phyloP scores from a whole-genome alignment of 2,113 vertebrate genomes.

The Xiphorhynchus elegans region DNA sequence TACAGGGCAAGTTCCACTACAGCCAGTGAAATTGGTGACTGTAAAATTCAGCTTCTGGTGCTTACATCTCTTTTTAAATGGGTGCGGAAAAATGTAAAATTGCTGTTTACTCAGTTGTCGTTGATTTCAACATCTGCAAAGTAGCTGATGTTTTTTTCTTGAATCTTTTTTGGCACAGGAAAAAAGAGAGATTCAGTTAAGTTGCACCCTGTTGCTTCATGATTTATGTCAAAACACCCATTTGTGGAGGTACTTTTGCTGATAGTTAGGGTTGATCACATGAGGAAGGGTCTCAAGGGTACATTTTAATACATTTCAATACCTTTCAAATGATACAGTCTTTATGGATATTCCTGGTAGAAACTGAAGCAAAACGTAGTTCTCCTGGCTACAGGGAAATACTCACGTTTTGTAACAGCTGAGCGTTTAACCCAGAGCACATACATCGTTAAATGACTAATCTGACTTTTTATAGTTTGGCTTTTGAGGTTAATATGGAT shows the following conservation, averaged over 20 bases:
- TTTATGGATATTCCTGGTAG: not conserved
- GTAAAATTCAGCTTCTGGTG: not conserved
- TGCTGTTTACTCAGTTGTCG: not conserved
- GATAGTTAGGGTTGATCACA: not conserved
- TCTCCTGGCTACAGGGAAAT: not conserved
- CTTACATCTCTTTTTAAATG: not conserved
- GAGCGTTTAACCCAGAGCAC: not conserved
- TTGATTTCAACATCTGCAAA: conserved; percentile 2
- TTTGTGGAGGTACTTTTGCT: not conserved
- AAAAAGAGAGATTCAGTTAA: not conserved
- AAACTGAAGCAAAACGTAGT: not conserved
- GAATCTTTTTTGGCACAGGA: not conserved
- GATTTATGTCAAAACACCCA: not conserved
- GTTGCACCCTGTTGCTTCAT: not conserved
- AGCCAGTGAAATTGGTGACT: not conserved
- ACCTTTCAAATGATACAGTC: not conserved
- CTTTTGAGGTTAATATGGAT: conserved; percentile 58
- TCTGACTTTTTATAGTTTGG: conserved; percentile 56
- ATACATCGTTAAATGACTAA: conserved; percentile 29
- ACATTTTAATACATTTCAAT: not conserved
- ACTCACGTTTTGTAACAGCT: not conserved
- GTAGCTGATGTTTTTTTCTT: not conserved
- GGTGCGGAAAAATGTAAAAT: not conserved
- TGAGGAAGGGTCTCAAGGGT: not conserved
- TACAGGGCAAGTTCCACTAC: not conserved